Evolutionary conservation across 2,113 vertebrate genomes (phyloP).

Genomic region (Zapornia atra): DNA sequence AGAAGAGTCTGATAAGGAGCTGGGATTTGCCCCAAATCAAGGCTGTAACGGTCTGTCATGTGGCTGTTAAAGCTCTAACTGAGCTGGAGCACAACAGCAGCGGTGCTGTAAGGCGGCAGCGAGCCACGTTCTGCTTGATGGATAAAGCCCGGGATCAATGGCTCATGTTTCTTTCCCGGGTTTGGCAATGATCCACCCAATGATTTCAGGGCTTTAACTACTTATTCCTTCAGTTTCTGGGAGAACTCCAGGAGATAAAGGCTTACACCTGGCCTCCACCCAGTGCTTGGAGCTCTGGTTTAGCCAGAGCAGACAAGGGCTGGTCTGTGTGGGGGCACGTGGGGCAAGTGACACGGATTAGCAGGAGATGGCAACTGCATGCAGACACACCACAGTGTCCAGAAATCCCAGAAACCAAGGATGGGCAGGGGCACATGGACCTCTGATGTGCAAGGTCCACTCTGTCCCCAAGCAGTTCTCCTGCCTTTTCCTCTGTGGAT

Average conservation of each 20-base stretch:
- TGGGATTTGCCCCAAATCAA: neutral
- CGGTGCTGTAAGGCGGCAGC: rapidly evolving
- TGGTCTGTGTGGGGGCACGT: too few relatives aligned
- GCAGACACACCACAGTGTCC: too few relatives aligned
- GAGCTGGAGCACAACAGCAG: neutral
- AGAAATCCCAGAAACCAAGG: too few relatives aligned
- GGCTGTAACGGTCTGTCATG: rapidly evolving
- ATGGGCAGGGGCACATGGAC: too few relatives aligned
- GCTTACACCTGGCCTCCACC: rapidly evolving
- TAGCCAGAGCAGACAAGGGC: neutral
- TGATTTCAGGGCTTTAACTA: neutral
- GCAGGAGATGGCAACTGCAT: too few relatives aligned
- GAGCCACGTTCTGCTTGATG: neutral
- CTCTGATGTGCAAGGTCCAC: neutral
- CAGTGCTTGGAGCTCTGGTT: neutral
- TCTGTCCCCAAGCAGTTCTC: neutral
- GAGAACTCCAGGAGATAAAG: neutral
- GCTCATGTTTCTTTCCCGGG: rapidly evolving
- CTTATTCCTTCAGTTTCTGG: neutral
- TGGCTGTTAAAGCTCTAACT: neutral
- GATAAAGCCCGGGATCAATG: neutral
- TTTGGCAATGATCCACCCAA: neutral
- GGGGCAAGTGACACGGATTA: too few relatives aligned
- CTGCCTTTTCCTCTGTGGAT: neutral
- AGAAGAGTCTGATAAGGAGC: neutral